phyloP scores from a whole-genome alignment of 1,140 invertebrate genomes.

The Drosophila kanapiae region DNA sequence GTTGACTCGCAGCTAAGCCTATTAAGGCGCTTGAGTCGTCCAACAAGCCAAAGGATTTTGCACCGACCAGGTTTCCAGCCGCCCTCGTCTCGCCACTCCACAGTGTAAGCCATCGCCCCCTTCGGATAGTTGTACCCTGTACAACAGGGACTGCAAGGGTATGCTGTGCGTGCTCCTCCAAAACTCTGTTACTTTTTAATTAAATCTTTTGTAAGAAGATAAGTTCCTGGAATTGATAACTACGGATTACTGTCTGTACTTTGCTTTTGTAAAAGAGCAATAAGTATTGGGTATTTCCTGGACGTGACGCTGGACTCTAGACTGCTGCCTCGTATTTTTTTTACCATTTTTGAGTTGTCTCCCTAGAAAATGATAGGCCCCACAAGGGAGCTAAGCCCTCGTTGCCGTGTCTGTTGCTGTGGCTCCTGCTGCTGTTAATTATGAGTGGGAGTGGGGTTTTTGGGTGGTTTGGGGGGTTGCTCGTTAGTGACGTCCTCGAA shows the following conservation, averaged over 20 bases:
- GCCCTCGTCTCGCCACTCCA: conserved; percentile 1
- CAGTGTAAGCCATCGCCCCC: neutral
- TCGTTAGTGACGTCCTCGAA: conserved; percentile 71
- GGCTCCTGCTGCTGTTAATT: conserved; percentile 67
- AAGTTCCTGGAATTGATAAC: neutral
- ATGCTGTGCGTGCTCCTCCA: neutral
- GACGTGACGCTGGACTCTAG: neutral
- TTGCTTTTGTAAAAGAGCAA: too few species aligned
- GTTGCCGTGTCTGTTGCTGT: conserved; percentile 41
- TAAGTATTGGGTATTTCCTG: too few species aligned
- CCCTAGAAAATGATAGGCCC: conserved; percentile 58
- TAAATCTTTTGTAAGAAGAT: too few species aligned
- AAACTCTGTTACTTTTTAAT: too few species aligned
- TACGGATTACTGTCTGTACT: neutral
- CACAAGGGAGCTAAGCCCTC: conserved; percentile 58
- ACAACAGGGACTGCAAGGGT: neutral
- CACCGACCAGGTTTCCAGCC: conserved; percentile 65
- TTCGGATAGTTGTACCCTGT: neutral
- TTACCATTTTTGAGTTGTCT: conserved; percentile 23
- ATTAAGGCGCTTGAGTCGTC: conserved; percentile 73
- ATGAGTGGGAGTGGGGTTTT: conserved; percentile 38
- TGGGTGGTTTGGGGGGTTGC: conserved; percentile 25
- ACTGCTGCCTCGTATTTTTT: neutral
- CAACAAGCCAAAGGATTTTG: conserved; percentile 76
- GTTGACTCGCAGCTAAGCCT: conserved; percentile 78